Evolutionary conservation across 2,888 invertebrate genomes (phyloP), one percentile per base, ranked within the genome.

Genomic region (Aphidius colemani): DNA sequence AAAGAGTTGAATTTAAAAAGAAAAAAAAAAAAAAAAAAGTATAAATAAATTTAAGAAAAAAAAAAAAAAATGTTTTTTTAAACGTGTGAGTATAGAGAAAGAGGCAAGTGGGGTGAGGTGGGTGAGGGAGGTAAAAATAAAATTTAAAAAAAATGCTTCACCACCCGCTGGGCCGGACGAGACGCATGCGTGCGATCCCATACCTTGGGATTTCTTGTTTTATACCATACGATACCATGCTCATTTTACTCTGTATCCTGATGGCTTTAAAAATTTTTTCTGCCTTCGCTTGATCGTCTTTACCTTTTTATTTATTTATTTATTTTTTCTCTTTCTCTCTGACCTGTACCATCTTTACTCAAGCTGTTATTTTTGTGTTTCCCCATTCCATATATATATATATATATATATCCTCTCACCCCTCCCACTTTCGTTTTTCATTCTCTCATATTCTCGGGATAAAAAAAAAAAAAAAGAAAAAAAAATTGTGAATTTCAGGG

Each of bases 121-220:
- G 13, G 13, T 13, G 13, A 51, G 63, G 59, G 65, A 66, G 59
- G 64, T 63, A 67, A 13, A 68, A 67, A 63, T 63, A 63, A 53
- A 44, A 44, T 30, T 39, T 64, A 61, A 59, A 63, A 65, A 69
- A 60, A 70, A 65, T 65, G 69, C 30, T 71, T 72, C 70, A 70
- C 78, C 78, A 77, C 79, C 80, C 80, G 79, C 78, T 80, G 80
- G 72, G 79, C 63, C 67, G 71, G 72, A 75, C 74, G 73, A 77
- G 77, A 75, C 74, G 74, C 75, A 75, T 74, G 75, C 75, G 75
- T 75, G 74, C 72, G 75, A 80, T 78, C 74, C 75, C 74, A 73
- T 73, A 65, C 72, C 70, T 71, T 67, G 74, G 73, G 74, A 72
- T 75, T 71, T 72, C 70, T 69, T 70, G 66, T 67, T 67, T 69